These are phyloP conservation scores for Albula goreensis DNA, from an alignment of 2,113 vertebrate genomes.

Conservation along the genomic window DNA sequence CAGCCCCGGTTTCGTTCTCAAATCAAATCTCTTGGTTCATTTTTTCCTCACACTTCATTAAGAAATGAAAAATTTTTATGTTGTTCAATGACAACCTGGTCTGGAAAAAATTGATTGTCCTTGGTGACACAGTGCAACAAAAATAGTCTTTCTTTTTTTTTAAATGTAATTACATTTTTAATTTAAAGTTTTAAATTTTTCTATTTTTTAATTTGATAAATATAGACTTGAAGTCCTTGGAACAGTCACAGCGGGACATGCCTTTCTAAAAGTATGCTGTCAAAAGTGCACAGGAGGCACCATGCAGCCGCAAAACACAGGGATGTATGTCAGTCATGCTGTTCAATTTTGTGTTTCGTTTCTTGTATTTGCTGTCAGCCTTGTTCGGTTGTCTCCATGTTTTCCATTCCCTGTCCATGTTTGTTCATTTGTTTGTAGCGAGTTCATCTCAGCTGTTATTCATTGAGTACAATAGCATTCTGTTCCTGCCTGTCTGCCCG, in stretches of 20 bases:
- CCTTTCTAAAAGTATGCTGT: slow-evolving; percentile 52
- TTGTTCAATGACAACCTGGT: background rate
- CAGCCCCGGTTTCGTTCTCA: background rate
- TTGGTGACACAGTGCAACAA: background rate
- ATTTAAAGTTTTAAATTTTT: slow-evolving; percentile 25
- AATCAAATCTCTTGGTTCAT: background rate
- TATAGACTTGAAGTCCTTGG: slow-evolving; percentile 44
- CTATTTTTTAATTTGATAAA: slow-evolving; percentile 57
- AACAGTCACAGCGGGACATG: slow-evolving; percentile 45
- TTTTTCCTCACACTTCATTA: background rate
- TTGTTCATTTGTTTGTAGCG: too few relatives aligned
- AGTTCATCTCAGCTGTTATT: too few relatives aligned
- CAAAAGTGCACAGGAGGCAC: slow-evolving; percentile 16
- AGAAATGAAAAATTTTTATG: background rate
- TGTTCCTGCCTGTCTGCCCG: too few relatives aligned
- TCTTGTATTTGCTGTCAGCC: too few relatives aligned
- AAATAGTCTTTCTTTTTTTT: too few relatives aligned
- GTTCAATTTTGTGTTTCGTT: too few relatives aligned
- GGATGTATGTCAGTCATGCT: too few relatives aligned
- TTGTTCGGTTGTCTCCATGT: too few relatives aligned
- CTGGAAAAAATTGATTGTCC: slow-evolving; percentile 25
- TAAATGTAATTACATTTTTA: too few relatives aligned
- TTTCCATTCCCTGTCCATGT: too few relatives aligned
- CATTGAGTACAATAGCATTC: too few relatives aligned
- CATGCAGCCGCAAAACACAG: too few relatives aligned